Evolutionary conservation across 2,113 vertebrate genomes (phyloP), one percentile per base, ranked within the genome.

Genomic region (Alaudala cheleensis): DNA sequence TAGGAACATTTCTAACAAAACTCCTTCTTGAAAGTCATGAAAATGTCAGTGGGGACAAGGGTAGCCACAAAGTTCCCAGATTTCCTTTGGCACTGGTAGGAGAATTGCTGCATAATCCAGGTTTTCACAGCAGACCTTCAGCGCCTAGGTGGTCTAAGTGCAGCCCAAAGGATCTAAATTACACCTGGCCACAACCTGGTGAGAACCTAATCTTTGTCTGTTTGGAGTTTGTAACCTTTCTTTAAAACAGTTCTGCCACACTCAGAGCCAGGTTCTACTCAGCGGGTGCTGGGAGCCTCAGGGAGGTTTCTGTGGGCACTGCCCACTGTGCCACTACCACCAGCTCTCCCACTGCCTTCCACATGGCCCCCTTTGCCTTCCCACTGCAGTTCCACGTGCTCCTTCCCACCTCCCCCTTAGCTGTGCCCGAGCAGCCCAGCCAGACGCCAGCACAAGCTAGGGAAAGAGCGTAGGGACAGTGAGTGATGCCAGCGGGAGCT

Each of bases 131-230:
- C 70, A 66, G 81, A 44, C 9, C 29, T 65, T 50, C 29, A 51
- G n/a, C 0, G 1, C 57, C 51, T 7, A 2, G 1, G 0, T 10
- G 10, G 37, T 20, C 42, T 20, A 37, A 49, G n/a, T 2, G 19
- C 67, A 60, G 61, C 4, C 5, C 14, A 21, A 40, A 45, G 58
- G 7, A 16, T 28, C 39, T 66, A 26, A 80, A 78, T 40, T n/a
- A 64, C 4, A 2, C 51, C 39, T 53, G 31, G 17, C 47, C 60
- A 23, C 65, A 70, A 13, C 25, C 57, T 57, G 9, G 26, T 7
- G 31, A 20, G 39, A 69, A 54, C 37, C 21, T 33, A 44, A 56
- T 13, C 37, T 81, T 72, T 47, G 10, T 31, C 65, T 70, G 23
- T 61, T 34, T 29, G 54, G 71, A 70, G 67, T 34, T 26, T 44